phyloP scores from a whole-genome alignment of 2,113 vertebrate species.

The Neofelis nebulosa region DNA sequence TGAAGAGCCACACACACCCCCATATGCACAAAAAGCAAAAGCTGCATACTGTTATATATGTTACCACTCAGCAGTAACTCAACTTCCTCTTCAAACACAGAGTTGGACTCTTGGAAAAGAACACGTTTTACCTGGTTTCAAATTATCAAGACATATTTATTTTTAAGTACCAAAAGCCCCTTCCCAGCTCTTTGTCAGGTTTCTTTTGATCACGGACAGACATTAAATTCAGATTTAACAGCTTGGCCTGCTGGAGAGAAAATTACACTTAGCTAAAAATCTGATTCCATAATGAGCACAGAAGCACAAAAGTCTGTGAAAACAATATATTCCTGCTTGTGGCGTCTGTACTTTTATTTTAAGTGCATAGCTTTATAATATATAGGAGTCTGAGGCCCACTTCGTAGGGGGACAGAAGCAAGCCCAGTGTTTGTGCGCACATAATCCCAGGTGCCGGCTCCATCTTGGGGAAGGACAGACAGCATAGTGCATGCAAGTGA shows the following conservation, averaged over 20 bases:
- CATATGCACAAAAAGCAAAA: neutral
- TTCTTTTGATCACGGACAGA: neutral
- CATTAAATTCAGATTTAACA: neutral
- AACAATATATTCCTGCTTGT: constrained; percentile 20
- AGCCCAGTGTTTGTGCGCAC: neutral
- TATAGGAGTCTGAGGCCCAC: constrained; percentile 57
- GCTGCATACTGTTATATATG: neutral
- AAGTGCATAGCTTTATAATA: constrained; percentile 66
- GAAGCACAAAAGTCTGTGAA: constrained; percentile 65
- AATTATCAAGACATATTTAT: neutral
- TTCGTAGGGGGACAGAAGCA: constrained; percentile 74
- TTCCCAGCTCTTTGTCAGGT: neutral
- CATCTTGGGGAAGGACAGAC: constrained; percentile 71
- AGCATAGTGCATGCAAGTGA: constrained; percentile 74
- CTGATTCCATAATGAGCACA: neutral
- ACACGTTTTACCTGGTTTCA: neutral
- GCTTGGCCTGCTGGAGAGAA: constrained; percentile 17
- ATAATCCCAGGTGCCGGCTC: constrained; percentile 27
- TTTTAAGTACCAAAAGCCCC: constrained; percentile 39
- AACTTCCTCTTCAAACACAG: neutral
- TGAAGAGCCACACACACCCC: neutral
- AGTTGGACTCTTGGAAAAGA: neutral
- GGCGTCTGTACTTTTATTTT: constrained; percentile 29
- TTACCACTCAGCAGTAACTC: neutral
- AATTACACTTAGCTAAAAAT: neutral